These are phyloP conservation scores for Genyomyrus donnyi DNA, from an alignment of 2,113 vertebrate genomes.

Conservation along the genomic window DNA sequence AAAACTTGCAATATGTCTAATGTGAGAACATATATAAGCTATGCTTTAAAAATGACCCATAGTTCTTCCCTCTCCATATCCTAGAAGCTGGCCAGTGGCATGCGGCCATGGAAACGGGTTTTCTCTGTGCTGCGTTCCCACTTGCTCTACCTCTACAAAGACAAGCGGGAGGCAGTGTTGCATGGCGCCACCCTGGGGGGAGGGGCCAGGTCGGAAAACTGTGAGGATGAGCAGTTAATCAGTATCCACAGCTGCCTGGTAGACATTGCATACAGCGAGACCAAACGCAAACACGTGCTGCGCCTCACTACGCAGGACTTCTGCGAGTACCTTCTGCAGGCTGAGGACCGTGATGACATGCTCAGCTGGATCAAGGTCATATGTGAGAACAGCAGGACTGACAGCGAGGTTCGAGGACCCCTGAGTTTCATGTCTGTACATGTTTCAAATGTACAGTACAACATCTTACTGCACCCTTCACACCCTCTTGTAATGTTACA, in stretches of 20 bases:
- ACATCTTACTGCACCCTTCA: neutral
- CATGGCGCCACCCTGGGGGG: constrained; percentile 46
- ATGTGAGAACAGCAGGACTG: constrained; percentile 89
- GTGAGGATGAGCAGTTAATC: constrained; percentile 82
- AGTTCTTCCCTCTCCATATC: neutral
- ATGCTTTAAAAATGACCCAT: neutral
- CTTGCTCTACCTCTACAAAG: constrained; percentile 89
- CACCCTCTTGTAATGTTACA: too few species aligned
- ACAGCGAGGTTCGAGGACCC: constrained; percentile 76
- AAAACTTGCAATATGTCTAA: neutral
- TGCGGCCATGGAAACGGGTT: constrained; percentile 89
- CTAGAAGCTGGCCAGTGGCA: constrained; percentile 82
- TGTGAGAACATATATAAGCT: neutral
- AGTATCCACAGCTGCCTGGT: constrained; percentile 89
- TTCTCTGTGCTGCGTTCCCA: constrained; percentile 80
- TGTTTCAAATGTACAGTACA: neutral
- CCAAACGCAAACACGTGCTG: constrained; percentile 89
- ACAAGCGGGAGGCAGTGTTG: constrained; percentile 80
- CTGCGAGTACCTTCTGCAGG: constrained; percentile 97
- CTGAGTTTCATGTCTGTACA: neutral
- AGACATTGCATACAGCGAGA: constrained; percentile 97
- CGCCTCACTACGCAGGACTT: constrained; percentile 94
- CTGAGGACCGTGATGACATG: constrained; percentile 94
- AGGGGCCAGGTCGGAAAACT: constrained; percentile 50
- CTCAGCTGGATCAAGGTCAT: constrained; percentile 93